Conservation (phyloP, 1,140 invertebrate genomes). For the Lutraria rhynchaena region DNA sequence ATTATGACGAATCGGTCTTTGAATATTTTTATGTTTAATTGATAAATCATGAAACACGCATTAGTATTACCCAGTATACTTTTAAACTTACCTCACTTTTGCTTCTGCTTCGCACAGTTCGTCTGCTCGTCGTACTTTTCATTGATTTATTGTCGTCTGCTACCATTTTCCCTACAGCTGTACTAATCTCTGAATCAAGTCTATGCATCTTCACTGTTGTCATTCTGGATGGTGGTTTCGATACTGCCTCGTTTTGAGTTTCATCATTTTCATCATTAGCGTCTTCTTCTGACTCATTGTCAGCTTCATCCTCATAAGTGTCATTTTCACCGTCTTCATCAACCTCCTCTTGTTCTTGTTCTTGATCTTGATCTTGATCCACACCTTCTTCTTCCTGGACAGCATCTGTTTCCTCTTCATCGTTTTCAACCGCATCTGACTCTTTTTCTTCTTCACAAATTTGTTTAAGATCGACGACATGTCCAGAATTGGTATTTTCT, state of each 20-base stretch:
- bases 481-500: not conserved
- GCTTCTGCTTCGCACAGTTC: not conserved
- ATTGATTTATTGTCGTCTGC: not conserved
- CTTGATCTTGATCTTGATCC: not conserved
- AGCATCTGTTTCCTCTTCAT: not conserved
- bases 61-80: too few relatives aligned
- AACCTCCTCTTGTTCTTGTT: not conserved
- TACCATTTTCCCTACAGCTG: not conserved
- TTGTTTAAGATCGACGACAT: too few relatives aligned
- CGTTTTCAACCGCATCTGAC: not conserved
- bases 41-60: too few relatives aligned
- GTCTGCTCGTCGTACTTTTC: not conserved
- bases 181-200: not conserved
- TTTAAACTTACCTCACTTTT: conserved; percentile 19
- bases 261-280: too few relatives aligned
- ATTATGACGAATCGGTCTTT: too few relatives aligned
- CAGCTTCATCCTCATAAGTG: not conserved
- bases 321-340: not conserved
- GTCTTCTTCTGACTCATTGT: not conserved
- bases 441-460: not conserved
- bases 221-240: not conserved
- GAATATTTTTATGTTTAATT: too few relatives aligned
- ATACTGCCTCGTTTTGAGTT: too few relatives aligned
- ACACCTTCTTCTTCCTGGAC: not conserved
- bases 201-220: not conserved